Conservation (phyloP, 2,888 invertebrate genomes). For the Dasypogon diadema region DNA sequence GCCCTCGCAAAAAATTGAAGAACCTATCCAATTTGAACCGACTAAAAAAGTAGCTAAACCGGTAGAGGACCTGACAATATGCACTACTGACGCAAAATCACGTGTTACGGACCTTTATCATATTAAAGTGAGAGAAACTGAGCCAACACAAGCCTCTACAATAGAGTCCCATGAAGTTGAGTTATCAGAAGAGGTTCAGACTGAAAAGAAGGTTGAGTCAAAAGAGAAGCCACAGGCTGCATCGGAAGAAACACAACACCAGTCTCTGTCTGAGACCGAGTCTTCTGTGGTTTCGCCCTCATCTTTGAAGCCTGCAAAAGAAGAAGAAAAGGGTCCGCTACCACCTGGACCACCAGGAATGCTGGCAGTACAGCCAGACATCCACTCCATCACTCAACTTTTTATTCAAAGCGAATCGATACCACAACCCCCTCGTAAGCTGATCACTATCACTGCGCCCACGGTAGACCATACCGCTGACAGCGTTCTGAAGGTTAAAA, state of each 20-base stretch:
- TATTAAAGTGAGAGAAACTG: too few species aligned
- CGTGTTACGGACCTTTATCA: background rate
- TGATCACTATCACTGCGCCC: slow-evolving; percentile 64
- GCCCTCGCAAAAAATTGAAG: background rate
- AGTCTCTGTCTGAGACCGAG: background rate
- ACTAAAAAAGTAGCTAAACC: background rate
- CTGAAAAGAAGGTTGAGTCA: background rate
- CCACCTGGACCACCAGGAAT: background rate
- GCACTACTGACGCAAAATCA: too few species aligned
- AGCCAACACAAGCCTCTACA: too few species aligned
- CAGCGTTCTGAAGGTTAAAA: slow-evolving; percentile 63
- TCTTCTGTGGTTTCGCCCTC: background rate
- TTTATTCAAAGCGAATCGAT: slow-evolving; percentile 64
- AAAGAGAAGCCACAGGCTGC: background rate
- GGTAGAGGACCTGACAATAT: background rate
- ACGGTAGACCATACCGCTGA: slow-evolving; percentile 67
- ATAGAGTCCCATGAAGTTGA: too few species aligned
- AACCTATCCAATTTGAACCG: background rate
- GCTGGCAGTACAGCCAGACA: slow-evolving; percentile 56
- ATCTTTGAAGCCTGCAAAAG: too few species aligned
- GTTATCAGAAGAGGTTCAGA: background rate
- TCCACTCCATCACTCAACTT: slow-evolving; percentile 63
- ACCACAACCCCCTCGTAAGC: slow-evolving; percentile 60
- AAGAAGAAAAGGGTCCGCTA: slow-evolving; percentile 9
- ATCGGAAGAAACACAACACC: background rate